Evolutionary conservation across 2,797 vertebrate genomes (phyloP).

Genomic region (Tympanoctomys barrerae): DNA sequence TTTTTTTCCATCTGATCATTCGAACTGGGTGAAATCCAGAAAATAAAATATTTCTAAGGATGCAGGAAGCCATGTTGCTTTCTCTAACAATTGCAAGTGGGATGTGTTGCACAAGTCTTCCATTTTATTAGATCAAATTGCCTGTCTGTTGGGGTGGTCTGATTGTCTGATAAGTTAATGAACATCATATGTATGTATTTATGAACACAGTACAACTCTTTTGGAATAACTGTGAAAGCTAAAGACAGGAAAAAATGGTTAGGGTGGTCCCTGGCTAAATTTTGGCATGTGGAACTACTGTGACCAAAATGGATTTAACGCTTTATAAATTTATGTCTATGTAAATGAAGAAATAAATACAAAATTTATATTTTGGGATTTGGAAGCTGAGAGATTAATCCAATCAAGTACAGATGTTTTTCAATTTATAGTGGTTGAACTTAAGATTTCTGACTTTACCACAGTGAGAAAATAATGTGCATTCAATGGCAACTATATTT

Average conservation of each 20-base stretch:
- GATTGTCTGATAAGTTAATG: neutral
- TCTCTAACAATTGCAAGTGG: neutral
- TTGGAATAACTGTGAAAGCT: neutral
- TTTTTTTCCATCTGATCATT: neutral
- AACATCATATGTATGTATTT: neutral
- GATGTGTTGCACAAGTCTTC: neutral
- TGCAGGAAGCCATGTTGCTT: neutral
- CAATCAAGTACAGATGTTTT: neutral
- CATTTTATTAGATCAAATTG: neutral
- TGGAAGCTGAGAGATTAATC: neutral
- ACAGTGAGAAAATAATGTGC: neutral
- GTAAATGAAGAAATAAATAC: constrained; percentile 3
- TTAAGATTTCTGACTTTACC: neutral
- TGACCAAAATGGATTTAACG: neutral
- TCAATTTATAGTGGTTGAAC: neutral
- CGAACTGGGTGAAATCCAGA: neutral
- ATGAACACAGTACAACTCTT: neutral
- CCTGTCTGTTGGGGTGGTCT: neutral
- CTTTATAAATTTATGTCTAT: neutral
- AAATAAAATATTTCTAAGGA: neutral
- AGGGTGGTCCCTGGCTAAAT: neutral
- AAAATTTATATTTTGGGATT: neutral
- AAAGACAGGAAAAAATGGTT: neutral
- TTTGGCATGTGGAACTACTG: neutral
- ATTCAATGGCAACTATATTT: neutral